A percentile compares a stretch with the other conserved stretches of the same genome.
phyloP scores from a whole-genome alignment of 2,113 vertebrate genomes.

The Ginglymostoma cirratum region DNA sequence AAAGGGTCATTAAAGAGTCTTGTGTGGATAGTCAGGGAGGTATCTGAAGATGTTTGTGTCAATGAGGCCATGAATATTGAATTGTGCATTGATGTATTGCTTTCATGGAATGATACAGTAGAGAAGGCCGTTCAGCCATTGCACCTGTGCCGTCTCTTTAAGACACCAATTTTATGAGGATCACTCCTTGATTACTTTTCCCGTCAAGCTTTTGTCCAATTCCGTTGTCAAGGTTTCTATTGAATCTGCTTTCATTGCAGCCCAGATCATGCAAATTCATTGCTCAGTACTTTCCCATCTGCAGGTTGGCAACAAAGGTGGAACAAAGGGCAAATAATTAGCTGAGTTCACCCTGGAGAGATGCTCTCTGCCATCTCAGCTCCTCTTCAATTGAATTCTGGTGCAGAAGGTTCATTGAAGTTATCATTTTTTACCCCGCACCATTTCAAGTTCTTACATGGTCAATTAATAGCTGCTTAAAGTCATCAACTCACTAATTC shows the following conservation, averaged over 20 bases:
- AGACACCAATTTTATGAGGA: background rate
- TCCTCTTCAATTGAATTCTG: too few species aligned
- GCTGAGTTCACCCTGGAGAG: too few species aligned
- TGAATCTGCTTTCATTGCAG: background rate
- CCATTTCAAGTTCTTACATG: too few species aligned
- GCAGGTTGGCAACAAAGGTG: too few species aligned
- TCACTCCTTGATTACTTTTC: background rate
- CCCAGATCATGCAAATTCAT: background rate
- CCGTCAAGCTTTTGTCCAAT: background rate
- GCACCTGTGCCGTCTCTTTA: background rate
- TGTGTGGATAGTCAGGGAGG: background rate
- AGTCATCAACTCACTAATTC: too few species aligned
- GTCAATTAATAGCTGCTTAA: too few species aligned
- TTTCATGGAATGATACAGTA: background rate
- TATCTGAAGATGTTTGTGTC: background rate
- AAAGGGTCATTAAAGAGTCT: background rate
- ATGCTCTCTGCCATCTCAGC: too few species aligned
- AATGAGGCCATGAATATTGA: background rate
- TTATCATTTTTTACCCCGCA: too few species aligned
- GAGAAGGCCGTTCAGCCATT: background rate
- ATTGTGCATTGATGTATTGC: background rate
- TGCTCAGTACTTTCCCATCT: background rate
- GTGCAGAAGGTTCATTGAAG: too few species aligned
- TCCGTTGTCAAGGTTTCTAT: background rate
- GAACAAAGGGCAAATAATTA: too few species aligned